Conservation (phyloP, 2,113 vertebrate genomes). For the Ahaetulla prasina region DNA sequence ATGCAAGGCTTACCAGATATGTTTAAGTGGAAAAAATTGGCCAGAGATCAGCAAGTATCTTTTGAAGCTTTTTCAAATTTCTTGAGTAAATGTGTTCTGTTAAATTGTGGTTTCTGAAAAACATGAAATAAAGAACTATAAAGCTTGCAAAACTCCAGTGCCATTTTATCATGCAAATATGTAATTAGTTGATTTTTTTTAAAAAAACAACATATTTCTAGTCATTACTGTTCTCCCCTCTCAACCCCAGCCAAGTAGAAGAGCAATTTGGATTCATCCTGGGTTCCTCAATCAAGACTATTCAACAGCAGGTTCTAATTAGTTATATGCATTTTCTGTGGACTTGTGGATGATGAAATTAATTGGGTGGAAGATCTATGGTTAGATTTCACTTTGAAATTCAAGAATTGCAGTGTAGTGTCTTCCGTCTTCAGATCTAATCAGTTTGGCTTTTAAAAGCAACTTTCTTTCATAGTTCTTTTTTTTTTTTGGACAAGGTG, state of each 20-base stretch:
- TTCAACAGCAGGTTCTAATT: background rate
- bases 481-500: background rate
- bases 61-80: conserved; percentile 50
- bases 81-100: conserved; percentile 46
- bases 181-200: conserved; percentile 49
- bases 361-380: background rate
- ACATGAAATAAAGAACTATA: conserved; percentile 43
- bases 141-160: conserved; percentile 45
- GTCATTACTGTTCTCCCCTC: conserved; percentile 24
- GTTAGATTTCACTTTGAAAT: background rate
- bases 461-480: background rate
- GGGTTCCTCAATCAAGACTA: accelerated
- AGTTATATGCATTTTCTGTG: accelerated
- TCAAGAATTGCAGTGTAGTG: background rate
- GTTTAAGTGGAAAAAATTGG: background rate
- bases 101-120: conserved; percentile 52
- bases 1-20: background rate
- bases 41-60: conserved; percentile 27
- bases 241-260: background rate
- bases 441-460: background rate
- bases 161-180: conserved; percentile 51
- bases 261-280: conserved; percentile 31
- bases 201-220: conserved; percentile 19
- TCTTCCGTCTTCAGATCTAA: background rate
- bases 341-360: background rate